Percentiles rank a stretch among this genome's conserved stretches.
These are phyloP conservation scores for Dromas ardeola DNA, from an alignment of 2,113 vertebrate genomes.

Conservation along the genomic window DNA sequence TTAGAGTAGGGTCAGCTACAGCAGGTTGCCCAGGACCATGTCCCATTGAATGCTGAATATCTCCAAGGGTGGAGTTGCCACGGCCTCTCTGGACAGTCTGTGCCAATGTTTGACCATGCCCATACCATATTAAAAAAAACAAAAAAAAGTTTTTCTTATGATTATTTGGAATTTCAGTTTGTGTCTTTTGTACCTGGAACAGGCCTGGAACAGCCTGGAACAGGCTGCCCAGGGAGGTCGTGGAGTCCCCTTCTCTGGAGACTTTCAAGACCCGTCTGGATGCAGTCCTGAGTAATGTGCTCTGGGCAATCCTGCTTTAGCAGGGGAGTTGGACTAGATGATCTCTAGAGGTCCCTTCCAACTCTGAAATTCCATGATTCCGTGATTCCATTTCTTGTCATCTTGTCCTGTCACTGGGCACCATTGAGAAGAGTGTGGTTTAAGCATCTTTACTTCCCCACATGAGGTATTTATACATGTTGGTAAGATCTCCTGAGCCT, in stretches of 20 bases:
- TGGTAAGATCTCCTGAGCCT: neutral
- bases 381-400: too few species aligned
- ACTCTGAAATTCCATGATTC: too few species aligned
- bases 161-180: neutral
- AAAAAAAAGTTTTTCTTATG: neutral
- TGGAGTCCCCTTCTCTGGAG: too few species aligned
- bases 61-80: neutral
- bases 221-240: too few species aligned
- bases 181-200: neutral
- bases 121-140: too few species aligned
- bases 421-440: neutral
- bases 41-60: neutral
- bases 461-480: neutral
- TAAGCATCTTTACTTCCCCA: neutral
- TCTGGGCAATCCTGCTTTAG: too few species aligned
- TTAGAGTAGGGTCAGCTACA: neutral
- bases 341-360: too few species aligned
- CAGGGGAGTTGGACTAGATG: too few species aligned
- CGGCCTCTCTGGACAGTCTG: neutral
- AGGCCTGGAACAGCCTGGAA: too few species aligned
- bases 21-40: fast-evolving
- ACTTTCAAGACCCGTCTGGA: too few species aligned
- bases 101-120: neutral
- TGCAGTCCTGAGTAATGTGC: too few species aligned
- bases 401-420: neutral